These are phyloP conservation scores for Zonitis immaculata DNA, from an alignment of 2,888 invertebrate genomes.

Conservation along the genomic window DNA sequence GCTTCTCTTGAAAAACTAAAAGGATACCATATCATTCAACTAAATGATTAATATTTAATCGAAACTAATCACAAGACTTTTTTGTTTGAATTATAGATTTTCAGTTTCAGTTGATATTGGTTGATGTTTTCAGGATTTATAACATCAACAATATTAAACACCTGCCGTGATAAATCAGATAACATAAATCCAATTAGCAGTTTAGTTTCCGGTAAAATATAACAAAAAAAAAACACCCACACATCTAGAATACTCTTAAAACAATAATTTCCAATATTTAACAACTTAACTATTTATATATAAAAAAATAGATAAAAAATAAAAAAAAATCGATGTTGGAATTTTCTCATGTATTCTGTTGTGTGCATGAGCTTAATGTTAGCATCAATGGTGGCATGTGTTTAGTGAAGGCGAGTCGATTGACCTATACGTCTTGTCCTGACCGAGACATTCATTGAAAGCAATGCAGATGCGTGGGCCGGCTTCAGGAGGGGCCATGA, in stretches of 20 bases:
- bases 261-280: too few species aligned
- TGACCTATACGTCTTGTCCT: conserved; percentile 14
- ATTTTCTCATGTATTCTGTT: background rate
- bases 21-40: too few species aligned
- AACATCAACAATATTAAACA: conserved; percentile 2
- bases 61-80: too few species aligned
- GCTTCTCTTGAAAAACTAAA: conserved; percentile 25
- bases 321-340: too few species aligned
- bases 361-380: too few species aligned
- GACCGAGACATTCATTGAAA: conserved; percentile 34
- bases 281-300: too few species aligned
- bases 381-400: background rate
- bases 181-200: conserved; percentile 9
- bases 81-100: background rate
- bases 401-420: conserved; percentile 13
- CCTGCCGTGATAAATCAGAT: conserved; percentile 14
- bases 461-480: conserved; percentile 42
- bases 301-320: too few species aligned
- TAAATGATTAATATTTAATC: too few species aligned
- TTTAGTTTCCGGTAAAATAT: conserved; percentile 6
- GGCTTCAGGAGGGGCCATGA: conserved; percentile 45
- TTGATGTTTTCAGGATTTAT: conserved; percentile 1
- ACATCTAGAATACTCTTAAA: too few species aligned
- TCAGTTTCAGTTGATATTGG: background rate
- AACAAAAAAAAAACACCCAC: background rate